Base-by-base conservation (phyloP, 2,113 vertebrate genomes). In the Lipophrys pholis region DNA sequence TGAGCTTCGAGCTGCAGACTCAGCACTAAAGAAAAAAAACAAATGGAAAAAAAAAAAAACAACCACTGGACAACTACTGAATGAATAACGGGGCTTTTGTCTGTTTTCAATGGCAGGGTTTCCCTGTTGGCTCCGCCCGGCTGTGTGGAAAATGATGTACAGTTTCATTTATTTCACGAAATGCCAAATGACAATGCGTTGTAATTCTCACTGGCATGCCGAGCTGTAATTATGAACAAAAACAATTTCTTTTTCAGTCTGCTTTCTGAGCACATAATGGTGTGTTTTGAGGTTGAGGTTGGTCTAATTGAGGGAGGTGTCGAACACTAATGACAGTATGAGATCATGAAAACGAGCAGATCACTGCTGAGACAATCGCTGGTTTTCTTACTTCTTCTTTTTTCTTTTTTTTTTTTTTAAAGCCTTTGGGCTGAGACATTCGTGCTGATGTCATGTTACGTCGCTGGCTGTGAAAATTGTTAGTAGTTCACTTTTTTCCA, bases 321-420 rank as follows among this genome's bases (percentile, higher is more conserved):
- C 66, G 30, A 6, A 64, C 55, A 65, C 52, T 39, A 40, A 64
- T 81, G 48, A 52, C 70, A 66, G 50, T 46, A 40, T 85, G 71
- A 73, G 49, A 9, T 77, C 1, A 73, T 72, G 21, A 56, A 80
- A 72, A 82, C 56, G 43, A 52, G 59, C 65, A 57, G 53, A 11
- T 62, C 36, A 11, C 69, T 49, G 80, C 80, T 72, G 70, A 82
- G 85, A 79, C 84, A 86, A 85, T 86, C 86, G 21, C 56, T 21
- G 9, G 35, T 55, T 39, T 63, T 48, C 1, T 48, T 48, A n/a
- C 21, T 30, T 30, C 21, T 30, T 2, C 4, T 30, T 48, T 62
- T 57, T 30, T 2, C 4, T 30, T 48, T 62, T 57, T 40, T 10
- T 7, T 6, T 36, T 71, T 78, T 76, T 49, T 65, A 10, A 30